A percentile compares a stretch with the other conserved stretches of the same genome.
Evolutionary conservation across 2,888 invertebrate genomes (phyloP).

Genomic region (Phyllotreta striolata): DNA sequence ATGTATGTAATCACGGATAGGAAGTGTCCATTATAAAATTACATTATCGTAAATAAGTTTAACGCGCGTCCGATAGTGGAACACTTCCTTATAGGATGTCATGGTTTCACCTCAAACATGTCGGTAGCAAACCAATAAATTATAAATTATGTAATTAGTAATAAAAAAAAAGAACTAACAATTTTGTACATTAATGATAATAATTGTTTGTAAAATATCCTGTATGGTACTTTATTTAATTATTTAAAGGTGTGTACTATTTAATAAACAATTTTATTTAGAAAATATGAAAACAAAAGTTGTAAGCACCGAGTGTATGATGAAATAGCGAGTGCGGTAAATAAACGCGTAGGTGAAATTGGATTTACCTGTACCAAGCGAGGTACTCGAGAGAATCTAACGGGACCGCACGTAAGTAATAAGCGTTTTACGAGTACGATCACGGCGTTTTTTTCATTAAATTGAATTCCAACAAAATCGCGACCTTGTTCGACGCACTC

Average conservation of each 20-base stretch:
- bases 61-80: background rate
- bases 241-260: too few species aligned
- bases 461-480: conserved; percentile 12
- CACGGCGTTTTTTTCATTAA: conserved; percentile 8
- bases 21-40: conserved; percentile 10
- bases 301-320: too few species aligned
- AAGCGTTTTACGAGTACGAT: conserved; percentile 9
- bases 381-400: conserved; percentile 15
- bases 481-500: conserved; percentile 9
- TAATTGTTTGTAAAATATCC: conserved; percentile 3
- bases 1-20: background rate
- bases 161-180: background rate
- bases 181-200: background rate
- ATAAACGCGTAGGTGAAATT: too few species aligned
- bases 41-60: background rate
- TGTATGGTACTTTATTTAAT: background rate
- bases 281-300: too few species aligned
- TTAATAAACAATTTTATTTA: too few species aligned
- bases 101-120: conserved; percentile 13
- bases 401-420: conserved; percentile 11
- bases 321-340: too few species aligned
- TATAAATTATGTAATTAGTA: too few species aligned
- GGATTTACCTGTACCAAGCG: too few species aligned
- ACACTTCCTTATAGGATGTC: conserved; percentile 12
- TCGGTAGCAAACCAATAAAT: background rate